Evolutionary conservation across 1,140 invertebrate species (phyloP), one percentile per base, ranked within the genome.

Genomic region (Stratiolaelaps scimitus): DNA sequence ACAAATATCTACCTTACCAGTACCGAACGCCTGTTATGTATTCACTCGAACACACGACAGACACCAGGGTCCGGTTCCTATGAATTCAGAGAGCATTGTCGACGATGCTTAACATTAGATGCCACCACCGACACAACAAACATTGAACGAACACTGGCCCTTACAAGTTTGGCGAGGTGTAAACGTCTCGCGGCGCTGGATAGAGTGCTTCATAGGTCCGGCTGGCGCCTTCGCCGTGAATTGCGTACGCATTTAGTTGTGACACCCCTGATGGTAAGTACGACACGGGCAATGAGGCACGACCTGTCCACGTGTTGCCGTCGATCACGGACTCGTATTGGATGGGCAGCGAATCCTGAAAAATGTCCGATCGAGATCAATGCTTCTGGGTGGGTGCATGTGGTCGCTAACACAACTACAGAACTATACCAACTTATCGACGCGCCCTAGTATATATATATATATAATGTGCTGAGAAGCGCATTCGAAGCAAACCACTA

Each of bases 241-340:
- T 81, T 34, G 80, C 79, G 70, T 80, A 83, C 4, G 80, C 79
- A 72, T 82, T 82, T 68, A 83, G 78, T 67, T 75, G 76, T 26
- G 72, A 75, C 0, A 81, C 75, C 48, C 73, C 73, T 64, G 72
- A 71, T 64, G 78, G 78, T 34, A 80, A 76, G 69, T 77, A 78
- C 5, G 69, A 64, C 1, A 40, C 23, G 6, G 78, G 78, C 44
- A 80, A 72, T 6, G 73, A 29, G 1, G 77, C 78, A 23, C 48
- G 65, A 20, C 78, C 79, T 7, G 40, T 70, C 79, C 78, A 80
- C 28, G 28, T 64, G n/a, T 70, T 66, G 6, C 64, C 69, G 1
- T 69, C 15, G 53, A 75, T 73, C 6, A 68, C 67, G 17, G 72
- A 72, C 65, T 65, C 72, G 66, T 74, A 78, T 5, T 74, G 56